phyloP scores from a whole-genome alignment of 2,797 vertebrate species.

The Phoxinus dragarum region DNA sequence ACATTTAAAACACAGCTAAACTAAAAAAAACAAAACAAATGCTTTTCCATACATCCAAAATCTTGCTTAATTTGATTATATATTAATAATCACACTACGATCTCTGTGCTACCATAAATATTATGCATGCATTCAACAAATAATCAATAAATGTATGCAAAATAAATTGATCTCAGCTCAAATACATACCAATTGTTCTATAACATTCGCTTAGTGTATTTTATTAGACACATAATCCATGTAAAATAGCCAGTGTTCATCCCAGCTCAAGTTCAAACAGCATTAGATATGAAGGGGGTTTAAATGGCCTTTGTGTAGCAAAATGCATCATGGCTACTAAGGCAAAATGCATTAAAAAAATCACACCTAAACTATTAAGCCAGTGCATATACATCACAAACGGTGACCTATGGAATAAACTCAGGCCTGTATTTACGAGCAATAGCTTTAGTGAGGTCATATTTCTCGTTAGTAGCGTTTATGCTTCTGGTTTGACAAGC shows the following conservation, averaged over 20 bases:
- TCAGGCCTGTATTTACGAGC: background rate
- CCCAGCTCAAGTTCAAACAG: conserved; percentile 21
- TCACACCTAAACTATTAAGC: background rate
- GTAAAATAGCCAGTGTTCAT: too few species aligned
- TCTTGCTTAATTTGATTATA: background rate
- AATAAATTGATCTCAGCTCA: background rate
- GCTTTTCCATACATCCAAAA: background rate
- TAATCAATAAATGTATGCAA: background rate
- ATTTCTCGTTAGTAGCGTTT: background rate
- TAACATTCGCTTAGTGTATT: background rate
- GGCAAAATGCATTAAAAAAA: background rate
- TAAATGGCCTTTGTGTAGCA: conserved; percentile 51
- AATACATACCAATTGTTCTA: background rate
- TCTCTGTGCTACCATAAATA: background rate
- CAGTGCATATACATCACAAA: background rate
- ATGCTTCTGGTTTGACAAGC: conserved; percentile 22
- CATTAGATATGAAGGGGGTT: background rate
- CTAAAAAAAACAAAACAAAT: background rate
- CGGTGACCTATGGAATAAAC: background rate
- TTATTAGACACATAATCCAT: too few species aligned
- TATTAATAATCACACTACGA: background rate
- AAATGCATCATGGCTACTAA: background rate
- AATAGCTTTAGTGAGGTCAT: background rate
- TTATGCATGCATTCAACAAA: background rate
- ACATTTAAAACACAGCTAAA: background rate